phyloP scores from a whole-genome alignment of 1,140 invertebrate genomes.

The Trachymyrmex septentrionalis region DNA sequence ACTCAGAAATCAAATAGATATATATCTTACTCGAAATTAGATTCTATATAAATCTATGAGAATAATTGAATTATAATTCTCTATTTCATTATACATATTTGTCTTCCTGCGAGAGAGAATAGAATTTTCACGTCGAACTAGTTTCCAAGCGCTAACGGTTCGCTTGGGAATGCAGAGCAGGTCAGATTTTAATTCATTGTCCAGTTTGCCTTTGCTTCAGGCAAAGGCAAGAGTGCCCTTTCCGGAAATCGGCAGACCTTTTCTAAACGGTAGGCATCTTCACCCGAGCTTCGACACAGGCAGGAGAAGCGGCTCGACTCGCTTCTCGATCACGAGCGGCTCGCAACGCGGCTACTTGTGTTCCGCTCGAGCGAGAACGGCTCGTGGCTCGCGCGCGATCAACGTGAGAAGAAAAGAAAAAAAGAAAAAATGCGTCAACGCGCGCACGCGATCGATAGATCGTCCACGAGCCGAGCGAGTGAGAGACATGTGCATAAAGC shows the following conservation, averaged over 20 bases:
- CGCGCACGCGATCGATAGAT: neutral
- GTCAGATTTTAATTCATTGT: neutral
- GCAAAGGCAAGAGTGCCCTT: neutral
- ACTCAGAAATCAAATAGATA: no score
- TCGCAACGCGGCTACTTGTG: constrained; percentile 20
- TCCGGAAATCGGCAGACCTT: neutral
- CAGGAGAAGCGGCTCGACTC: neutral
- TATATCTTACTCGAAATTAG: neutral
- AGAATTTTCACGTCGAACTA: neutral
- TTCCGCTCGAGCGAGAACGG: constrained; percentile 36
- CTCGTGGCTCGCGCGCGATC: constrained; percentile 16
- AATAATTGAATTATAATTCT: neutral
- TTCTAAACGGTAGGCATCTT: neutral
- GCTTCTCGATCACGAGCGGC: neutral
- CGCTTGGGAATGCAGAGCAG: neutral
- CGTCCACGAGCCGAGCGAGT: neutral
- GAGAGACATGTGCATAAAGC: neutral
- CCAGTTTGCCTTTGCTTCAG: neutral
- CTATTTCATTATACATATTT: neutral
- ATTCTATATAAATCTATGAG: neutral
- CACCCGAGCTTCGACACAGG: neutral
- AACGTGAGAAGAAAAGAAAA: neutral
- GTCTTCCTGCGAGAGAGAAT: neutral
- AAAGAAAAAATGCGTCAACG: neutral
- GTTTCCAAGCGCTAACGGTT: neutral